A percentile compares a stretch with the other conserved stretches of the same genome.
Evolutionary conservation across 1,140 invertebrate species (phyloP).

Genomic region (Schmidtea mediterranea): DNA sequence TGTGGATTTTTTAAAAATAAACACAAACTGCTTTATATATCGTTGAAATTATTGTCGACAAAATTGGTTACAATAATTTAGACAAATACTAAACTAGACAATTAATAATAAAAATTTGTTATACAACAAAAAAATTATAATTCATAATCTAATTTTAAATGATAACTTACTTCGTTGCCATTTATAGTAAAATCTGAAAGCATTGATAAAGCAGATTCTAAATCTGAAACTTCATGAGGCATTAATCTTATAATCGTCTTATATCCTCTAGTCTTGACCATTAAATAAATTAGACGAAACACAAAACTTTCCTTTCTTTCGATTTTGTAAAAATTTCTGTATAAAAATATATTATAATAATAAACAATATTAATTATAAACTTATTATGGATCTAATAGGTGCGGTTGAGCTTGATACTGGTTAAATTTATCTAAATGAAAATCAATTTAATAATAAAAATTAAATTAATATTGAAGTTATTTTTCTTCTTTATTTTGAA

Average conservation of each 20-base stretch:
- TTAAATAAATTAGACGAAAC: slow-evolving; percentile 38
- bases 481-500: neutral
- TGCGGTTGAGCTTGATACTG: slow-evolving; percentile 82
- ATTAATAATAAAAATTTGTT: too few relatives aligned
- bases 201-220: slow-evolving; percentile 41
- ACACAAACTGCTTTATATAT: too few relatives aligned
- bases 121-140: too few relatives aligned
- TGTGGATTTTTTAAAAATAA: too few relatives aligned
- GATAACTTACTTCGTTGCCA: slow-evolving; percentile 28
- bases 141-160: neutral
- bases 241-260: slow-evolving; percentile 64
- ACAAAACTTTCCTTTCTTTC: slow-evolving; percentile 9
- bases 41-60: too few relatives aligned
- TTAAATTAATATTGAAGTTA: too few relatives aligned
- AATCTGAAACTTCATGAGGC: slow-evolving; percentile 67
- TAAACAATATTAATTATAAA: slow-evolving; percentile 10
- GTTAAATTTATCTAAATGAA: slow-evolving; percentile 37
- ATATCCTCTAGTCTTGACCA: slow-evolving; percentile 55
- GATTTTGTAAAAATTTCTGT: neutral
- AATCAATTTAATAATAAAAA: slow-evolving; percentile 6
- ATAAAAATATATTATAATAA: neutral
- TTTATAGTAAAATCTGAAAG: slow-evolving; percentile 47
- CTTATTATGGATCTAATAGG: slow-evolving; percentile 56
- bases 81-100: too few relatives aligned
- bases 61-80: too few relatives aligned